These are phyloP conservation scores for Rhinophrynus dorsalis DNA, from an alignment of 2,797 vertebrate species.

Conservation along the genomic window DNA sequence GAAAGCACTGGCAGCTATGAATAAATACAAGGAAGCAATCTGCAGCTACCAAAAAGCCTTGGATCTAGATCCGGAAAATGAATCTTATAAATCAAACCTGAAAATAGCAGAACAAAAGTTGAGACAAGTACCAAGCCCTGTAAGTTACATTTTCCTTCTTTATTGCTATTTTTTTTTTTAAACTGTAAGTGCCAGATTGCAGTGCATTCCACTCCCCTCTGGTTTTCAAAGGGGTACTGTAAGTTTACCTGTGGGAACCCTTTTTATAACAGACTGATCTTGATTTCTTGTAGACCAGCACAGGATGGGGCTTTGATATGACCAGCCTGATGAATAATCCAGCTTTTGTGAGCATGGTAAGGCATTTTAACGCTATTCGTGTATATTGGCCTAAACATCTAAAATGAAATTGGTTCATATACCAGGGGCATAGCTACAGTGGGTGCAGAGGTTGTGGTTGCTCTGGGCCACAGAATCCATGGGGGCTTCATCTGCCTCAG, in stretches of 20 bases:
- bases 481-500: too few species aligned
- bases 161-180: too few species aligned
- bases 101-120: slow-evolving; percentile 96
- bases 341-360: slow-evolving; percentile 98
- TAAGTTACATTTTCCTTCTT: slow-evolving; percentile 70
- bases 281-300: slow-evolving; percentile 77
- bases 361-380: too few species aligned
- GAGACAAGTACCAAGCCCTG: slow-evolving; percentile 88
- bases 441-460: too few species aligned
- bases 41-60: slow-evolving; percentile 93
- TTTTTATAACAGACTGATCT: not conserved
- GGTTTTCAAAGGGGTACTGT: too few species aligned
- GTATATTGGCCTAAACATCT: too few species aligned
- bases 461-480: too few species aligned
- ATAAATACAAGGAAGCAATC: slow-evolving; percentile 92
- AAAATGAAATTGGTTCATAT: too few species aligned
- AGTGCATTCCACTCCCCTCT: too few species aligned
- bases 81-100: slow-evolving; percentile 95
- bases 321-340: slow-evolving; percentile 98
- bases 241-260: too few species aligned
- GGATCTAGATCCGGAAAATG: slow-evolving; percentile 93
- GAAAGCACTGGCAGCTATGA: slow-evolving; percentile 90
- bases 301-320: slow-evolving; percentile 95
- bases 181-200: too few species aligned
- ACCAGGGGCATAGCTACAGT: too few species aligned